Evolutionary conservation across 2,888 invertebrate species (phyloP).

Genomic region (Epistrophe grossulariae): DNA sequence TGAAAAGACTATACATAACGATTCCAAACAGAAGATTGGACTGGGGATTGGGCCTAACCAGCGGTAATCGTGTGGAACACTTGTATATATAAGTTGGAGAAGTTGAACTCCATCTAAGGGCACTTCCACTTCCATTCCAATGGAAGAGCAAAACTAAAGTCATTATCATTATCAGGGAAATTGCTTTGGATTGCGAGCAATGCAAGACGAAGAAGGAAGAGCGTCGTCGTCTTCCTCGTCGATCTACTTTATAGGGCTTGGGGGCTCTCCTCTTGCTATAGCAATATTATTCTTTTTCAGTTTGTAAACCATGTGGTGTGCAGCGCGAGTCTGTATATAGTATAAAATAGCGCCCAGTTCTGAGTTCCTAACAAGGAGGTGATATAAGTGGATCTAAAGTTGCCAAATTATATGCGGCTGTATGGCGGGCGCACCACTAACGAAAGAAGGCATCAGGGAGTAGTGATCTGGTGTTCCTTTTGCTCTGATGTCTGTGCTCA

Average conservation of each 20-base stretch:
- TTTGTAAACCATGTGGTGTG: background rate
- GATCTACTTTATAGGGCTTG: conserved; percentile 58
- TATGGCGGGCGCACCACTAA: conserved; percentile 30
- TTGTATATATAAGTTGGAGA: conserved; percentile 45
- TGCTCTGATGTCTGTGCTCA: conserved; percentile 22
- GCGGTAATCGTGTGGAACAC: conserved; percentile 76
- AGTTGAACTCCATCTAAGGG: conserved; percentile 72
- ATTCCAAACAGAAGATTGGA: conserved; percentile 59
- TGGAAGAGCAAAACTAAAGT: conserved; percentile 56
- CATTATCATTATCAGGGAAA: conserved; percentile 75
- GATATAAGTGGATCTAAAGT: conserved; percentile 83
- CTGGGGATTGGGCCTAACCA: conserved; percentile 54
- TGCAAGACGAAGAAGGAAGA: background rate
- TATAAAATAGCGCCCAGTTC: conserved; percentile 32
- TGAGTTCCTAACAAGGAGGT: conserved; percentile 83
- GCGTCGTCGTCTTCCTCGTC: background rate
- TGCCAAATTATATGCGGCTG: conserved; percentile 70
- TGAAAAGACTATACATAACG: conserved; percentile 11
- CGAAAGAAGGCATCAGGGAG: conserved; percentile 20
- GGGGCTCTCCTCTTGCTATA: conserved; percentile 36
- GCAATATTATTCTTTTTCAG: conserved; percentile 9
- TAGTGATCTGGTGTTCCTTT: conserved; percentile 21
- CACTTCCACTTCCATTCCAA: conserved; percentile 42
- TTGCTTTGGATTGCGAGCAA: conserved; percentile 53
- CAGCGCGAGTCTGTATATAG: background rate